Evolutionary conservation across 2,888 invertebrate genomes (phyloP), one percentile per base, ranked within the genome.

Genomic region (Ischnura elegans): DNA sequence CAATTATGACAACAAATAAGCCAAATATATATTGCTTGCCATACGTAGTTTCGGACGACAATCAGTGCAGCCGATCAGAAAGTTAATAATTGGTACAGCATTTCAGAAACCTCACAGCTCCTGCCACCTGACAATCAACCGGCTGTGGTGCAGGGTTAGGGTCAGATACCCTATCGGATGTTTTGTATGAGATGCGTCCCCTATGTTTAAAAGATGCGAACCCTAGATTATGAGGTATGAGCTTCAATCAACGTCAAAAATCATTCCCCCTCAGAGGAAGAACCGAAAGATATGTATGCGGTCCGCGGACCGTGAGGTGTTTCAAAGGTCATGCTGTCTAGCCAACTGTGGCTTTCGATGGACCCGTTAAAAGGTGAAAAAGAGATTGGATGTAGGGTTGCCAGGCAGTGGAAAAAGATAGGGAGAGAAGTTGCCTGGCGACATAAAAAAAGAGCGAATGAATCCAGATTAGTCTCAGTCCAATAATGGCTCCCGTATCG

Each of bases 141-240:
- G n/a, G n/a, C n/a, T n/a, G n/a, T n/a, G n/a, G n/a, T n/a, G n/a
- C n/a, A n/a, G n/a, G n/a, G n/a, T n/a, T n/a, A n/a, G n/a, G n/a
- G n/a, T n/a, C n/a, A n/a, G n/a, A n/a, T n/a, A n/a, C n/a, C n/a
- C n/a, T n/a, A n/a, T n/a, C n/a, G n/a, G n/a, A n/a, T n/a, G n/a
- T n/a, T 51, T 51, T 51, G 13, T 6, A 19, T 10, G 51, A 19
- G 51, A 51, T 51, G 19, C 51, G 8, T 47, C 8, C 47, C 8
- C 61, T 10, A 61, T 55, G 55, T 66, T 43, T 90, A 61, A 90
- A n/a, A 90, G 90, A 90, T 90, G 61, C 36, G 43, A 36, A 61
- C 43, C 61, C n/a, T n/a, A 61, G 90, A 90, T 90, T 66, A 90
- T 90, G 61, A 90, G 90, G 66, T 90, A 90, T 90, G n/a, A 29